Conservation (phyloP, 2,113 vertebrate species). For the Parus major region DNA sequence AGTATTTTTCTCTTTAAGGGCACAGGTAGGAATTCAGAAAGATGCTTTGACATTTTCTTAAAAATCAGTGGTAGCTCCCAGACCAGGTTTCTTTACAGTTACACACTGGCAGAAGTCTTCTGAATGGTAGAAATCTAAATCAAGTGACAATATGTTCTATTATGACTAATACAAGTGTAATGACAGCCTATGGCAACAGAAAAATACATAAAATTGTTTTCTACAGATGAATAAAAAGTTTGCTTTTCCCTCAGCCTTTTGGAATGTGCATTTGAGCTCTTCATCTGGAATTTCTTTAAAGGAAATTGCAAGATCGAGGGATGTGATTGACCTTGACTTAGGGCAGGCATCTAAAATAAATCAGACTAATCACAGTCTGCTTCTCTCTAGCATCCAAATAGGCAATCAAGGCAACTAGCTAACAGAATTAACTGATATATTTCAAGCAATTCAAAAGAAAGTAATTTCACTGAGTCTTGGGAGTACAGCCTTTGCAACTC, state of each 20-base stretch:
- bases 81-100: not conserved
- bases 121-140: not conserved
- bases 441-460: slow-evolving; percentile 16
- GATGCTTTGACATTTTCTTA: not conserved
- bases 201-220: not conserved
- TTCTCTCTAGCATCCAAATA: slow-evolving; percentile 20
- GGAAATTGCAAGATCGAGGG: not conserved
- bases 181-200: not conserved
- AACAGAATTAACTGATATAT: slow-evolving; percentile 39
- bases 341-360: slow-evolving; percentile 30
- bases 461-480: not conserved
- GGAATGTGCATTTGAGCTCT: not conserved
- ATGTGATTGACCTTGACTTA: slow-evolving; percentile 49
- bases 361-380: slow-evolving; percentile 42
- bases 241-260: not conserved
- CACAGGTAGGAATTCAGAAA: not conserved
- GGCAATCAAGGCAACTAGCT: slow-evolving; percentile 46
- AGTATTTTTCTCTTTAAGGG: not conserved
- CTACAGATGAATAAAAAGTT: not conserved
- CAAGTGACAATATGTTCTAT: not conserved
- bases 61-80: not conserved
- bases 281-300: not conserved
- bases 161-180: not conserved
- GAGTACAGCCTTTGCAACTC: not conserved
- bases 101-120: not conserved